Evolutionary conservation across 2,888 invertebrate genomes (phyloP), one percentile per base, ranked within the genome.

Genomic region (Liodrosophila aerea): DNA sequence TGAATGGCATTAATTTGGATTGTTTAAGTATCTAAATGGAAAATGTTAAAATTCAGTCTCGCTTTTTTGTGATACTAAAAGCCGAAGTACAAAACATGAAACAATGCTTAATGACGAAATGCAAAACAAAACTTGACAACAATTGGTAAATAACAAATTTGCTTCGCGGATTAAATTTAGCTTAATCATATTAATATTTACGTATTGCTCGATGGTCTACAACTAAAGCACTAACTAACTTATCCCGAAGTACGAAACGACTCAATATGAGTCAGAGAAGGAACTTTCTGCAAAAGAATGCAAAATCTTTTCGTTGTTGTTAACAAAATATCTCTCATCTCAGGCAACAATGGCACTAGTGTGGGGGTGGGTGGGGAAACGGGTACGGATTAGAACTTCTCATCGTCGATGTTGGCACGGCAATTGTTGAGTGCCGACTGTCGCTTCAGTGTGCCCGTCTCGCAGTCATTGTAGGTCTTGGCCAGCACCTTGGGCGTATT

Each of bases 381-480:
- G 15, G 39, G 7, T 16, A 18, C 18, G n/a, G n/a, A 39, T 16
- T 18, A 39, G 66, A 90, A 90, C 70, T 90, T 90, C 57, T 90
- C 90, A 58, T 90, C 90, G 44, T 90, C 90, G 34, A 89, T 88
- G 63, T 87, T 87, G 7, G 86, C 73, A 18, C 90, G 85, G 53
- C 87, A 93, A 85, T 94, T 94, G 18, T 94, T 93, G 50, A 92
- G 87, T 63, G 91, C 92, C 74, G 95, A 95, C 88, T 95, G 95
- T 44, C 95, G 91, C 74, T 94, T 93, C 33, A 95, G 89, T 0
- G 95, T 95, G 11, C 95, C 94, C 47, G 94, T 93, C 85, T 96
- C 95, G 85, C 94, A 95, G 70, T 96, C 96, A 92, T 92, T 80
- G 92, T 92, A 61, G 92, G 93, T 89, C 94, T 95, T 29, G 92